Evolutionary conservation across 2,113 vertebrate species (phyloP).

Genomic region (Phalacrocorax brasilianus): DNA sequence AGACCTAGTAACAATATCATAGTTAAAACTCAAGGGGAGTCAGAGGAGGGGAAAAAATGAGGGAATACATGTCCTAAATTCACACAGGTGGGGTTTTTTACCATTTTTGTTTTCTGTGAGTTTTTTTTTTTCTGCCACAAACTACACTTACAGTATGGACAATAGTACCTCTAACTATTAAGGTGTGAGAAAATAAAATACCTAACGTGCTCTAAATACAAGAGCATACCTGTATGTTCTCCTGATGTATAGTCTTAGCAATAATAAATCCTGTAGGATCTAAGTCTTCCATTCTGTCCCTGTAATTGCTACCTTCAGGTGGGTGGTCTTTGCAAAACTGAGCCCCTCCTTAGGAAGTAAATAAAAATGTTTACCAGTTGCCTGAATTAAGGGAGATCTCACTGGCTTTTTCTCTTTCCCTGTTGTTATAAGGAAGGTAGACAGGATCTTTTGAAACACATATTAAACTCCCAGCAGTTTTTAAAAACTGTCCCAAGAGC

Average conservation of each 20-base stretch:
- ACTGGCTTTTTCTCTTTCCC: not conserved
- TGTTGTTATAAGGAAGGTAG: not conserved
- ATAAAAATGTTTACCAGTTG: not conserved
- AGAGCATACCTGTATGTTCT: not conserved
- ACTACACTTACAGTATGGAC: not conserved
- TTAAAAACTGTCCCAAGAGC: not conserved
- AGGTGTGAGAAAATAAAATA: not conserved
- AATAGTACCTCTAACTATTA: not conserved
- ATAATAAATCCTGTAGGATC: not conserved
- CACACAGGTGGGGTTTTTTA: not conserved
- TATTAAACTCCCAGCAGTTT: not conserved
- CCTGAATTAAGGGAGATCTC: no score
- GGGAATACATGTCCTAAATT: not conserved
- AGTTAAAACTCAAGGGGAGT: not conserved
- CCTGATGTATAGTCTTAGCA: not conserved
- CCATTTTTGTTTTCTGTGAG: not conserved
- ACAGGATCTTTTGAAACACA: not conserved
- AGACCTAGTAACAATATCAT: not conserved
- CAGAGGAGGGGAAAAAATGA: not conserved
- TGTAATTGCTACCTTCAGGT: not conserved
- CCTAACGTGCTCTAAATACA: not conserved
- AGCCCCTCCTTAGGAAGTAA: not conserved
- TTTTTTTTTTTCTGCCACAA: not conserved
- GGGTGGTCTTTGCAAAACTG: not conserved
- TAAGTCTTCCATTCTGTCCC: not conserved